Evolutionary conservation across 1,140 invertebrate genomes (phyloP).

Genomic region (Sarcophaga bullata): DNA sequence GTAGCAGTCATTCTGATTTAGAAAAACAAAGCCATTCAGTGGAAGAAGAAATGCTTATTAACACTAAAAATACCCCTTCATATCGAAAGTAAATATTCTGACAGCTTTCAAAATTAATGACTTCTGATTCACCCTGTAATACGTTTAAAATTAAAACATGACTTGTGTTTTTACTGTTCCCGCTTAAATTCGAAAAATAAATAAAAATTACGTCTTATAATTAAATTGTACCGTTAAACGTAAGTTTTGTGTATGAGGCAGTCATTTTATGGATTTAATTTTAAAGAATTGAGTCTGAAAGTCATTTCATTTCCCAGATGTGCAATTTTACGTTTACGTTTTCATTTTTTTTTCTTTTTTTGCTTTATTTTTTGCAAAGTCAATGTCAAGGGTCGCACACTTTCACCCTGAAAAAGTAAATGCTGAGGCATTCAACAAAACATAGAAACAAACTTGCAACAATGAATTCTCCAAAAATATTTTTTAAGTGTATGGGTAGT

Average conservation of each 20-base stretch:
- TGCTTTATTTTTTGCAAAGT: slow-evolving; percentile 29
- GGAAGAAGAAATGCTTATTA: background rate
- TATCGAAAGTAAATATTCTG: background rate
- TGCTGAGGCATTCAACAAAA: slow-evolving; percentile 10
- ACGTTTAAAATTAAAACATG: slow-evolving; percentile 29
- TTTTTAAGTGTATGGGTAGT: background rate
- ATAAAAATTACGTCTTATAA: slow-evolving; percentile 31
- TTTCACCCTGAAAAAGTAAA: slow-evolving; percentile 13
- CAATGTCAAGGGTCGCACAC: slow-evolving; percentile 37
- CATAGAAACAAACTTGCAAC: slow-evolving; percentile 2
- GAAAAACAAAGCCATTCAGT: background rate
- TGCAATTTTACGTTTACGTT: slow-evolving; percentile 27
- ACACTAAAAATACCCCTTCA: too few species aligned
- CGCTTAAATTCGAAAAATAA: too few species aligned
- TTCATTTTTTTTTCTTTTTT: background rate
- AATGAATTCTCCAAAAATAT: background rate
- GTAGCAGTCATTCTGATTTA: too few species aligned
- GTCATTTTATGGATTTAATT: slow-evolving; percentile 30
- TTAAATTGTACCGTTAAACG: slow-evolving; percentile 24
- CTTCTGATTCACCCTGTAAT: background rate
- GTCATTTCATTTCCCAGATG: slow-evolving; percentile 32
- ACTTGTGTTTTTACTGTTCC: slow-evolving; percentile 13
- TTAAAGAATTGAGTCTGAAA: background rate
- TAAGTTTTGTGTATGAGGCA: background rate
- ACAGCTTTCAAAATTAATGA: background rate